phyloP scores from a whole-genome alignment of 2,113 vertebrate genomes.

The Anser brachyrhynchus region DNA sequence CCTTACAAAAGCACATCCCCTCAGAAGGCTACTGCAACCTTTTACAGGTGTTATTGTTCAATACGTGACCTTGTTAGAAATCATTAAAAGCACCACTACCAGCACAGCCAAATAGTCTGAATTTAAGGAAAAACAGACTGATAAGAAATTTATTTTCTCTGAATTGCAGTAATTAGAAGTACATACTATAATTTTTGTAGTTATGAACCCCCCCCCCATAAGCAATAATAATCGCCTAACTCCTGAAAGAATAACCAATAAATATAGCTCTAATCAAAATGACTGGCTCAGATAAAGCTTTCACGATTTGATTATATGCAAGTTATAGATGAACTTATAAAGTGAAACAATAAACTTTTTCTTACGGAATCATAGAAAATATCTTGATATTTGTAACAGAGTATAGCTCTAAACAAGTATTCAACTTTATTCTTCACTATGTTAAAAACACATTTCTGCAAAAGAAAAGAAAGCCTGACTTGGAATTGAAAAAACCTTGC shows the following conservation, averaged over 20 bases:
- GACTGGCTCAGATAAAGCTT: background rate
- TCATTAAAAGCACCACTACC: background rate
- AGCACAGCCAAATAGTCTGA: background rate
- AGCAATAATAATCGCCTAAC: background rate
- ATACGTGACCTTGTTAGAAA: constrained; percentile 18
- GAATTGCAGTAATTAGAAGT: background rate
- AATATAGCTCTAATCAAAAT: background rate
- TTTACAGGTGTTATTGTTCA: background rate
- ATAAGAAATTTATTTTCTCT: background rate
- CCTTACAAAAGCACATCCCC: constrained; percentile 18
- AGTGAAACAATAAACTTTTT: background rate
- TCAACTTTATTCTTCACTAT: background rate
- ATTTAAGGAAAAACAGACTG: background rate
- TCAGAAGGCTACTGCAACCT: background rate
- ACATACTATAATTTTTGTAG: background rate
- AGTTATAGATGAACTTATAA: background rate
- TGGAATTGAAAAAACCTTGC: background rate
- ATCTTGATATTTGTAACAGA: background rate
- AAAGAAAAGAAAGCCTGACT: background rate
- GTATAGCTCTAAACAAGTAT: background rate
- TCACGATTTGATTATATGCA: background rate
- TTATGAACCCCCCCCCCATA: background rate
- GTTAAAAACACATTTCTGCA: constrained; percentile 16
- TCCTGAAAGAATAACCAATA: constrained; percentile 20
- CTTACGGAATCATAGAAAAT: background rate